A percentile compares a stretch with the other conserved stretches of the same genome.
phyloP scores from a whole-genome alignment of 1,140 invertebrate genomes.

The Gonioctena quinquepunctata region DNA sequence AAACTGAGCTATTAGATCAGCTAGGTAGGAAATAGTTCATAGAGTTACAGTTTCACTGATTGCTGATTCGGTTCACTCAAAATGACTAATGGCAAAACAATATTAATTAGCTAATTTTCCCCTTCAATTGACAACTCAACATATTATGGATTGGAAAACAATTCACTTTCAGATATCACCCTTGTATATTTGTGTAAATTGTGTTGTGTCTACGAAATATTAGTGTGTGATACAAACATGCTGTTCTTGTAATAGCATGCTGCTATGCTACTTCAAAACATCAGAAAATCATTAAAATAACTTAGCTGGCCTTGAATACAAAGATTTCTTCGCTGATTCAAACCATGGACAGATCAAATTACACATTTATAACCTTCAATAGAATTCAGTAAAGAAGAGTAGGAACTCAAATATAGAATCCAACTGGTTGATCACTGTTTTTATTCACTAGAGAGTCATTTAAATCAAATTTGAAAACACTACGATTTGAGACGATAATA shows the following conservation, averaged over 20 bases:
- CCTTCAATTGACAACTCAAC: too few relatives aligned
- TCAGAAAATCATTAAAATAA: background rate
- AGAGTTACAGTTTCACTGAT: too few relatives aligned
- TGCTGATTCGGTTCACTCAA: too few relatives aligned
- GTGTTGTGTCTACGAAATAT: slow-evolving; percentile 1
- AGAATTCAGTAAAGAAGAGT: background rate
- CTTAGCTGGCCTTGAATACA: background rate
- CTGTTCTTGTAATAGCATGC: slow-evolving; percentile 1
- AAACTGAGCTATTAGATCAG: too few relatives aligned
- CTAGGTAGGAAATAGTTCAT: too few relatives aligned
- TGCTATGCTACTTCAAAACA: background rate
- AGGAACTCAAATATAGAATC: background rate
- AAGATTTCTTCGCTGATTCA: background rate
- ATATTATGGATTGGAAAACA: too few relatives aligned
- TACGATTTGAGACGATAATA: background rate
- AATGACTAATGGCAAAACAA: too few relatives aligned
- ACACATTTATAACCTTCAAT: background rate
- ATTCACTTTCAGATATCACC: too few relatives aligned
- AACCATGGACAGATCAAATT: background rate
- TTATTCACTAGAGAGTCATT: background rate
- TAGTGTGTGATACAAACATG: slow-evolving; percentile 9
- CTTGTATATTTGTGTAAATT: background rate
- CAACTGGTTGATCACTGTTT: background rate
- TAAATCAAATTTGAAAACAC: background rate
- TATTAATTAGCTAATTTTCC: too few relatives aligned